Evolutionary conservation across 2,797 vertebrate genomes (phyloP).

Genomic region (Acrossocheilus wenchowensis): DNA sequence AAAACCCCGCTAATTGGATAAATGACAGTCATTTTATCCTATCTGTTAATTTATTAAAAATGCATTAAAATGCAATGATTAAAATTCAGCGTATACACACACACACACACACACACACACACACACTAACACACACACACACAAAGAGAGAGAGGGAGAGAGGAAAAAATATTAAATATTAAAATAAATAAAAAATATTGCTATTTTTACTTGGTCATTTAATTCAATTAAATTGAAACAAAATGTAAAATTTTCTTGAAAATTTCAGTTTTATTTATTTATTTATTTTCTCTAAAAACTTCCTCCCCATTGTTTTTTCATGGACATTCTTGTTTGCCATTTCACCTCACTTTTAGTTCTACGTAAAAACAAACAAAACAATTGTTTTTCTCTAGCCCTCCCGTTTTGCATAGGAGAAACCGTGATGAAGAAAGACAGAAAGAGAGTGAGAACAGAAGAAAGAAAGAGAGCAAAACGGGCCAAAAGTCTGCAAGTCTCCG

Average conservation of each 20-base stretch:
- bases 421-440: constrained; percentile 9
- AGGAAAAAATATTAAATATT: too few species aligned
- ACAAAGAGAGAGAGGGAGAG: too few species aligned
- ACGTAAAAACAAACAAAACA: neutral
- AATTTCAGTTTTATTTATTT: too few species aligned
- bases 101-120: too few species aligned
- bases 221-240: too few species aligned
- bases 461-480: neutral
- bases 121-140: too few species aligned
- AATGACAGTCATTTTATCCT: neutral
- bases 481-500: constrained; percentile 14
- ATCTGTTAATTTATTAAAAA: neutral
- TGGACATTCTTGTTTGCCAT: neutral
- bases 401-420: neutral
- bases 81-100: neutral
- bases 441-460: neutral
- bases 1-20: neutral
- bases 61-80: neutral
- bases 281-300: too few species aligned
- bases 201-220: neutral
- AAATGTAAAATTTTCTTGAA: too few species aligned
- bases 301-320: neutral
- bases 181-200: too few species aligned
- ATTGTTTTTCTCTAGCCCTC: neutral
- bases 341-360: neutral